A percentile compares a stretch with the other conserved stretches of the same genome.
phyloP scores from a whole-genome alignment of 2,113 vertebrate genomes.

The Nothoprocta perdicaria region DNA sequence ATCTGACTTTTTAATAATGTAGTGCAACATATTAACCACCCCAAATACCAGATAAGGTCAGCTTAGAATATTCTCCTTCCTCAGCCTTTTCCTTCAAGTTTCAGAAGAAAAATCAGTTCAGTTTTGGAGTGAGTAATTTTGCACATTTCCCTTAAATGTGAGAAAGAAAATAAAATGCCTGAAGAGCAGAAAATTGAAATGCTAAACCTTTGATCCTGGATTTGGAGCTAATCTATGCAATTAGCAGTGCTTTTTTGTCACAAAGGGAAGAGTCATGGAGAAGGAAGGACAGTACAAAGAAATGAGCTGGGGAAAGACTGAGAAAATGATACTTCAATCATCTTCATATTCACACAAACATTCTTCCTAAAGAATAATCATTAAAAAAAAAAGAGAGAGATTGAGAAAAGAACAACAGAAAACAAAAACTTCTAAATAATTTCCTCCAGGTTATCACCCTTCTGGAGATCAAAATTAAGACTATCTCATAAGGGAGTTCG shows the following conservation, averaged over 20 bases:
- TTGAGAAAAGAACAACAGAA: not conserved
- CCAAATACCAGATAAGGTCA: not conserved
- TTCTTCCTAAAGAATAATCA: not conserved
- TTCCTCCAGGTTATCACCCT: not conserved
- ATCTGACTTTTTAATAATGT: not conserved
- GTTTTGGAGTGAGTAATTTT: not conserved
- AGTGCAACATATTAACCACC: not conserved
- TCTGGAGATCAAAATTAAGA: not conserved
- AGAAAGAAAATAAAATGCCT: slow-evolving; percentile 23
- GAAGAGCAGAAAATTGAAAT: slow-evolving; percentile 32
- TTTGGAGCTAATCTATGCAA: slow-evolving; percentile 29
- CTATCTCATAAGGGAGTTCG: not conserved
- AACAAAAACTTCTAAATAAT: not conserved
- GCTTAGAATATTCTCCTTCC: not conserved
- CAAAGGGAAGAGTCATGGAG: not conserved
- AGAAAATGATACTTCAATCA: not conserved
- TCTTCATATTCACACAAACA: slow-evolving; percentile 4
- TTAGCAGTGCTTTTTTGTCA: slow-evolving; percentile 16
- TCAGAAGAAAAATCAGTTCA: not conserved
- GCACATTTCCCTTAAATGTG: not conserved
- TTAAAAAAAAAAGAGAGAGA: not conserved
- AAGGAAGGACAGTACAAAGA: not conserved
- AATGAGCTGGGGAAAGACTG: not conserved
- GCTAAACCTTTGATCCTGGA: not conserved
- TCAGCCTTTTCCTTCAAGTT: not conserved